Base-by-base conservation (phyloP, 2,888 invertebrate genomes). In the Troides aeacus region DNA sequence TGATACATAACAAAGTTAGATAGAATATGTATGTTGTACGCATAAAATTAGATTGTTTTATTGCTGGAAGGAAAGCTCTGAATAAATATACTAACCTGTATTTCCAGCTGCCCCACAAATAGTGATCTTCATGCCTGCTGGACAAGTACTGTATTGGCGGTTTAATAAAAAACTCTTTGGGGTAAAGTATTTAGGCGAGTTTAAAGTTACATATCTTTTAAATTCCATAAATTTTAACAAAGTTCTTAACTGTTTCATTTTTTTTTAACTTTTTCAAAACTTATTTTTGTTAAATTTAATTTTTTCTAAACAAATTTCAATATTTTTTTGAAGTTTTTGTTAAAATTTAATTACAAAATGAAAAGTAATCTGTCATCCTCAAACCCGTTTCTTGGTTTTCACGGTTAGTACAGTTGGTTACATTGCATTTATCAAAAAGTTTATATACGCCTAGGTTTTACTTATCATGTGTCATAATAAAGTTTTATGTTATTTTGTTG, bases 81-180 rank as follows among this genome's bases (percentile, higher is more conserved):
- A 30, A 30, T 46, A 10, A 18, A 50, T 12, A 18, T 50, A 50
- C 50, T 5, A 78, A 93, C 93, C 93, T 74, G 93, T 93, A 71
- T 84, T 83, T 56, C 93, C 93, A 57, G 87, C 90, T 17, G 94
- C 94, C 1, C 94, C 94, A 69, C 94, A 88, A 57, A 94, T 86
- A 10, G 94, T 92, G 15, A 94, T 88, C 78, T 94, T 94, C 91
- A 94, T 87, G 1, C 90, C 92, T 56, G 74, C 64, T n/a, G 89
- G 84, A 66, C 84, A 83, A 2, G 84, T 84, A 71, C 85, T 83
- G 71, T 88, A 86, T 3, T 53, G 46, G 15, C 60, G 65, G 23
- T 50, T 56, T 23, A 42, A 36, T 18, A 24, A 50, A 17, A 24
- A 10, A 36, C 57, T 58, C 46, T 53, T 66, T 23, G 39, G 24